Base-by-base conservation (phyloP, 2,888 invertebrate species). In the Neocrepidodera transversa region DNA sequence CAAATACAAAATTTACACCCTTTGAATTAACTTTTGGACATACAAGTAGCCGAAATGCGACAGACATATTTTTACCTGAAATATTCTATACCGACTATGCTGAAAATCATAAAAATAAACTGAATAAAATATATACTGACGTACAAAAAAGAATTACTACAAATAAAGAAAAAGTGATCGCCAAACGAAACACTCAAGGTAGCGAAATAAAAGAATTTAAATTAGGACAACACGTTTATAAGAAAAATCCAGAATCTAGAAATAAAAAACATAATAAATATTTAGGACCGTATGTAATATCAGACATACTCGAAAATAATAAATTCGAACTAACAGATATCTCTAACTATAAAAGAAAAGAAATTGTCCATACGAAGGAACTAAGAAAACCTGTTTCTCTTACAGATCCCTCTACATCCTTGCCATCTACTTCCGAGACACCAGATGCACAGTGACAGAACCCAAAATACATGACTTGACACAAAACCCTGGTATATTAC, bases 211-310 rank as follows among this genome's bases (percentile, higher is more conserved):
- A 49, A 8, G 16, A 18, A 36, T 57, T 40, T 42, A 1, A 20
- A 42, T 3, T 51, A 16, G 58, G 36, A 23, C 45, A 45, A 58
- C 52, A 23, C 11, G 58, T 58, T 16, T 58, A 16, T 28, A 43
- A 58, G 30, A 16, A 50, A 35, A 58, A 45, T 16, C 32, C 43
- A 1, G 2, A 28, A 11, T 3, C 36, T 2, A 36, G 57, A 49
- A 57, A 50, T 50, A 57, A 57, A 45, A 58, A 53, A 7, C n/a
- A 11, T 2, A 58, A 58, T 30, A 58, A 53, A 52, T 58, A 53
- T 18, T 7, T 35, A 18, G 58, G 52, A 14, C 52, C 58, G n/a
- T 58, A 49, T 14, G 18, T 2, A 14, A 32, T 32, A 32, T 3
- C 18, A n/a, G 17, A 32, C 10, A 17, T 28, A n/a, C n/a, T n/a